Evolutionary conservation across 2,888 invertebrate species (phyloP).

Genomic region (Eristalinus sepulchralis): DNA sequence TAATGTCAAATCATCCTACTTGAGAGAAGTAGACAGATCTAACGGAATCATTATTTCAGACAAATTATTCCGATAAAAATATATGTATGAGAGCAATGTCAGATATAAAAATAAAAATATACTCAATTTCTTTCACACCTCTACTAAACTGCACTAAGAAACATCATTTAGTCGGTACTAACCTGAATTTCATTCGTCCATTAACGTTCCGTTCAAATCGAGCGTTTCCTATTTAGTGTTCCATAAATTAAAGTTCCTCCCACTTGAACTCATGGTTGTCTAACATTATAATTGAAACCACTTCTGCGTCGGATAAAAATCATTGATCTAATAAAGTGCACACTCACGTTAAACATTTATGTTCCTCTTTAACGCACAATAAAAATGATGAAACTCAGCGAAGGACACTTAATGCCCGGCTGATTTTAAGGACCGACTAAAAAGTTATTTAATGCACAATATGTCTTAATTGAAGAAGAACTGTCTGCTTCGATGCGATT

Average conservation of each 20-base stretch:
- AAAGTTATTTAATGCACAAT: background rate
- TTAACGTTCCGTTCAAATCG: background rate
- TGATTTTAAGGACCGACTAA: background rate
- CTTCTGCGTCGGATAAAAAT: background rate
- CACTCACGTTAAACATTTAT: background rate
- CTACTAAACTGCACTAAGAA: background rate
- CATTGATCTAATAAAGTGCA: constrained; percentile 1
- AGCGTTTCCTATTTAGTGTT: background rate
- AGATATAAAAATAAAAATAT: background rate
- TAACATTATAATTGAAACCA: background rate
- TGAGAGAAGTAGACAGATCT: too few relatives aligned
- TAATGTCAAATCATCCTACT: too few relatives aligned
- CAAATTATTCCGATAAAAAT: too few relatives aligned
- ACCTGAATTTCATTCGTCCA: background rate
- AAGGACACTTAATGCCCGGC: background rate
- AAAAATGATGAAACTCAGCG: background rate
- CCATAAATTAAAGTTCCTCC: background rate
- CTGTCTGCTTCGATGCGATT: background rate
- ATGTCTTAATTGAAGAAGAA: background rate
- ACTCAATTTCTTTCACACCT: background rate
- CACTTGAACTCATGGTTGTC: background rate
- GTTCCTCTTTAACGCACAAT: background rate
- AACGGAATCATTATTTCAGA: too few relatives aligned
- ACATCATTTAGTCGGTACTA: background rate
- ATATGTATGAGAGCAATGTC: background rate